These are phyloP conservation scores for Ameiurus melas DNA, from an alignment of 2,113 vertebrate genomes.

Conservation along the genomic window DNA sequence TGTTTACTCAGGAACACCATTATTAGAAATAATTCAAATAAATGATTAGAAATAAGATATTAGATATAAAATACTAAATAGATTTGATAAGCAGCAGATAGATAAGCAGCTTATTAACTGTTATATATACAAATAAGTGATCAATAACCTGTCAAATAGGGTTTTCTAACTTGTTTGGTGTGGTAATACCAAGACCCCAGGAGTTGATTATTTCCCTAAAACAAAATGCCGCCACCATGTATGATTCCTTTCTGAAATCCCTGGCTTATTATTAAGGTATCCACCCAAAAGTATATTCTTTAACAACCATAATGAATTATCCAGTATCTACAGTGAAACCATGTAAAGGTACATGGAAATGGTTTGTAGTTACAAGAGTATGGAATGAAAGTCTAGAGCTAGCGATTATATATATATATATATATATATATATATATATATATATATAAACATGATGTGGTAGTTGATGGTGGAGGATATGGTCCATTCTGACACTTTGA, in stretches of 20 bases:
- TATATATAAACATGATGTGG: background rate
- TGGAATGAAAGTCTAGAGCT: background rate
- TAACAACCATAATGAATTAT: background rate
- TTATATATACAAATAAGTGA: background rate
- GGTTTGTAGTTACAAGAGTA: background rate
- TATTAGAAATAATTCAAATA: background rate
- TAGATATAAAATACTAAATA: background rate
- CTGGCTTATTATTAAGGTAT: background rate
- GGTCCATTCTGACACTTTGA: background rate
- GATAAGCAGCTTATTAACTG: background rate
- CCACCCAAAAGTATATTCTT: background rate
- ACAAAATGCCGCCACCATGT: background rate
- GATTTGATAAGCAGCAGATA: too few species aligned
- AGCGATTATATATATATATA: too few species aligned
- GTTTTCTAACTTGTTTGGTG: background rate
- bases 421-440: too few species aligned
- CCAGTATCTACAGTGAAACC: background rate
- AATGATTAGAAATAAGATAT: background rate
- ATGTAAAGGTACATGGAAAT: background rate
- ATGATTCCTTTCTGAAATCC: background rate
- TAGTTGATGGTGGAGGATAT: background rate
- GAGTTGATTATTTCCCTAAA: background rate
- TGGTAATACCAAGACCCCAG: background rate
- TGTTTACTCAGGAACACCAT: background rate
- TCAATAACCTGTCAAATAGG: background rate